Percentiles rank a stretch among this genome's conserved stretches.
These are phyloP conservation scores for Baronia brevicornis DNA, from an alignment of 2,888 invertebrate species.

Conservation along the genomic window DNA sequence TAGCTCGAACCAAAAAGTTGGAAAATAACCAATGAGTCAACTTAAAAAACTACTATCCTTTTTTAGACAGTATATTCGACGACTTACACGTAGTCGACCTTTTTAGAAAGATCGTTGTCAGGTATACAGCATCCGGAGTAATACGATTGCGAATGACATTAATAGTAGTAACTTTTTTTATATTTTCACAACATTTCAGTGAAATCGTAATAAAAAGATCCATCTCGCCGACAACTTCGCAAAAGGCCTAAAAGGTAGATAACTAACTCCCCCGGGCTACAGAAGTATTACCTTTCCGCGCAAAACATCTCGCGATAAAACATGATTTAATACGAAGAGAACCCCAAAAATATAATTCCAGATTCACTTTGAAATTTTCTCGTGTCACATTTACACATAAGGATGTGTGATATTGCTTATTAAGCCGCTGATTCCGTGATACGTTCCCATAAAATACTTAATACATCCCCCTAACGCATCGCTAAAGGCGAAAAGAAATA, in stretches of 20 bases:
- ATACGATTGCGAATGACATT: no score
- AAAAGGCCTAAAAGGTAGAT: conserved; percentile 15
- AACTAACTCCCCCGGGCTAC: conserved; percentile 37
- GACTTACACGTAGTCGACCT: no score
- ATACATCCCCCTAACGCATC: no score
- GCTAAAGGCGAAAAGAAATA: conserved; percentile 38
- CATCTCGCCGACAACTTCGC: background rate
- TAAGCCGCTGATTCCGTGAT: conserved; percentile 23
- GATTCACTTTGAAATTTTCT: conserved; percentile 19
- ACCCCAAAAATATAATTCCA: conserved; percentile 25
- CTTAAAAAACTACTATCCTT: no score
- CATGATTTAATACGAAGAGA: conserved; percentile 27
- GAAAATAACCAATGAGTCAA: no score
- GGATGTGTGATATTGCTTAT: conserved; percentile 15
- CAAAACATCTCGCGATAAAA: conserved; percentile 30
- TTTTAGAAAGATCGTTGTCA: no score
- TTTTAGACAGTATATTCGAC: no score
- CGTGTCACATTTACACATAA: conserved; percentile 9
- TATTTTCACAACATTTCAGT: background rate
- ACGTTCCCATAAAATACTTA: conserved; percentile 30
- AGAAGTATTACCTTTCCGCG: conserved; percentile 35
- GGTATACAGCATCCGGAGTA: no score
- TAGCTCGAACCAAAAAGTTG: no score
- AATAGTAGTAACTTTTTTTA: no score
- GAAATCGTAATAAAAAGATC: background rate